These are phyloP conservation scores for Sylvia atricapilla DNA, from an alignment of 2,113 vertebrate genomes.

Conservation along the genomic window DNA sequence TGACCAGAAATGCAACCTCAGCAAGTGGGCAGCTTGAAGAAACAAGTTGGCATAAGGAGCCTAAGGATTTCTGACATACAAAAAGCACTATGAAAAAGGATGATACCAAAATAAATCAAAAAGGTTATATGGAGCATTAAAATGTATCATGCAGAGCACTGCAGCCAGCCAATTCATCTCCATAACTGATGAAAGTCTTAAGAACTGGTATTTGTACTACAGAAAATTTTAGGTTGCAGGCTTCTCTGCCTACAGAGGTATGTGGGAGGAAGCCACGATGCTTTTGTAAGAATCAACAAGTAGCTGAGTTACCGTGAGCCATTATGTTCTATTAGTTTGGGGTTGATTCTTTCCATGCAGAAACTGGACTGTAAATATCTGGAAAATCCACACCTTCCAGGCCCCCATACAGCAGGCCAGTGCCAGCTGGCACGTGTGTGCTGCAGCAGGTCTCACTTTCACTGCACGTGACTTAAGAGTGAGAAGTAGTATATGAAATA, in stretches of 20 bases:
- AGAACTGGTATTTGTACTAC: neutral
- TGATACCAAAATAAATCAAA: neutral
- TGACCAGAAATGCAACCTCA: neutral
- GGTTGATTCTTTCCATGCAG: neutral
- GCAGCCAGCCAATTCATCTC: neutral
- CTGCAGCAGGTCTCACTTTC: neutral
- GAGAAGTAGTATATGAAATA: neutral
- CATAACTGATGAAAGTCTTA: neutral
- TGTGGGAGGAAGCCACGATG: neutral
- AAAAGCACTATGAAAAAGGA: neutral
- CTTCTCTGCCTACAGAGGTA: neutral
- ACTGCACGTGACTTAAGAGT: fast-evolving
- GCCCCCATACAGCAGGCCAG: fast-evolving
- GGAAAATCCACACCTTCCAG: neutral
- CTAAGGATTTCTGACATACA: neutral
- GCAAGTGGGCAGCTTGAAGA: neutral
- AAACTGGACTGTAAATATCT: neutral
- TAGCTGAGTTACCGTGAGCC: neutral
- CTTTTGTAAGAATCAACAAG: neutral
- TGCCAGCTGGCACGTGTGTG: neutral
- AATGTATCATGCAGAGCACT: neutral
- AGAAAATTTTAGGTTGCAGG: neutral
- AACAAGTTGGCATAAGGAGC: neutral
- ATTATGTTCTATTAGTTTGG: neutral
- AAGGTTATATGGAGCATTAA: no score